Percentiles rank a stretch among this genome's conserved stretches.
Conservation (phyloP, 2,797 vertebrate species). For the Botia almorhae region DNA sequence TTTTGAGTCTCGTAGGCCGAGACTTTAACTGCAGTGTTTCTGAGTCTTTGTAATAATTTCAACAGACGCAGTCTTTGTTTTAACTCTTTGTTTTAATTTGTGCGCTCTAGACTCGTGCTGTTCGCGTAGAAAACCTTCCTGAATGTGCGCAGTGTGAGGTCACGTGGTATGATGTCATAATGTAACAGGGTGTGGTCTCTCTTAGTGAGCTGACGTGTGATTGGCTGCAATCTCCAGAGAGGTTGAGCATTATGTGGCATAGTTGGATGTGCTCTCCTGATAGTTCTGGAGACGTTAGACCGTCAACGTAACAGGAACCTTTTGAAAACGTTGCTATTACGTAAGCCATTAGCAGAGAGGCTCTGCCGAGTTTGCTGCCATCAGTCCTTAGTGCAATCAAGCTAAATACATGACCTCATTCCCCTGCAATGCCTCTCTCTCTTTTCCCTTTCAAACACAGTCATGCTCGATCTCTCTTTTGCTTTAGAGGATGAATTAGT, state of each 20-base stretch:
- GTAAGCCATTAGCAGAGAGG: constrained; percentile 56
- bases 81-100: neutral
- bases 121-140: neutral
- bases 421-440: constrained; percentile 71
- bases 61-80: neutral
- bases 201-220: constrained; percentile 24
- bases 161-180: constrained; percentile 48
- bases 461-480: constrained; percentile 28
- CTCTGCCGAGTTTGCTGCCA: constrained; percentile 54
- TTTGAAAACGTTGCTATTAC: constrained; percentile 50
- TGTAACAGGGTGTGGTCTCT: constrained; percentile 25
- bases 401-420: constrained; percentile 84
- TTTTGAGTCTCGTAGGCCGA: neutral
- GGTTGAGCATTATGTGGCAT: constrained; percentile 26
- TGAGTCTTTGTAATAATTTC: neutral
- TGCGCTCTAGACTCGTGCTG: neutral
- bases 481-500: constrained; percentile 30
- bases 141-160: neutral
- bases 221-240: constrained; percentile 8
- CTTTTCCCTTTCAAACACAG: constrained; percentile 25
- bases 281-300: constrained; percentile 31
- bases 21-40: neutral
- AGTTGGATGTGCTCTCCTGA: constrained; percentile 9
- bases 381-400: constrained; percentile 72
- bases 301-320: constrained; percentile 39